Evolutionary conservation across 2,113 vertebrate genomes (phyloP), one percentile per base, ranked within the genome.

Genomic region (Chloroceryle aenea): DNA sequence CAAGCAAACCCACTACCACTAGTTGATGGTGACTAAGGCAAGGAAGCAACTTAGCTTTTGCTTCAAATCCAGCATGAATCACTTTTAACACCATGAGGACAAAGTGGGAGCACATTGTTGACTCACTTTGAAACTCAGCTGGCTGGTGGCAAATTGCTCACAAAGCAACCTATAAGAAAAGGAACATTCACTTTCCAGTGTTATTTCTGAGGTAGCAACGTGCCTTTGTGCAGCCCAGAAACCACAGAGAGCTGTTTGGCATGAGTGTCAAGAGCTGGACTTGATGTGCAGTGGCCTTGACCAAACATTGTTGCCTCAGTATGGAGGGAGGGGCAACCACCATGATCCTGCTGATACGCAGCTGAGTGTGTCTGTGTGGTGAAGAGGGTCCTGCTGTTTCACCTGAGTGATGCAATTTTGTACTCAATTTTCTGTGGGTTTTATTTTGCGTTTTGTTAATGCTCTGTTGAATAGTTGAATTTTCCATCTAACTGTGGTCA

Each of bases 261-360:
- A 43, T 1, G 0, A 36, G 6, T 26, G 10, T 20, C 29, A 32
- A 58, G 43, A 58, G 66, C 14, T 55, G 38, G 43, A 40, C 2
- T 1, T 52, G 20, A 76, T 10, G 15, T 32, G 42, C 21, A 23
- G 22, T 47, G 48, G 42, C 26, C 66, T 74, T 1, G 1, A 20
- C n/a, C 3, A 11, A 53, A 22, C 4, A 2, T 29, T 2, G 2
- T 20, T 0, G 2, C 27, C n/a, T 81, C 52, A 15, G n/a, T 53
- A 2, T 4, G 6, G 6, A 21, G 32, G 47, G 32, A 50, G 32
- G 10, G 5, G 22, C 10, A 29, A n/a, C 27, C 32, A 52, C 40
- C 9, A 4, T 3, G 13, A 29, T 34, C 59, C 47, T 42, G 58
- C n/a, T 47, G 0, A 12, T 2, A 12, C 26, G 34, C 18, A 42